These are phyloP conservation scores for Ornithoptera priamus DNA, from an alignment of 2,888 invertebrate genomes.

Conservation along the genomic window DNA sequence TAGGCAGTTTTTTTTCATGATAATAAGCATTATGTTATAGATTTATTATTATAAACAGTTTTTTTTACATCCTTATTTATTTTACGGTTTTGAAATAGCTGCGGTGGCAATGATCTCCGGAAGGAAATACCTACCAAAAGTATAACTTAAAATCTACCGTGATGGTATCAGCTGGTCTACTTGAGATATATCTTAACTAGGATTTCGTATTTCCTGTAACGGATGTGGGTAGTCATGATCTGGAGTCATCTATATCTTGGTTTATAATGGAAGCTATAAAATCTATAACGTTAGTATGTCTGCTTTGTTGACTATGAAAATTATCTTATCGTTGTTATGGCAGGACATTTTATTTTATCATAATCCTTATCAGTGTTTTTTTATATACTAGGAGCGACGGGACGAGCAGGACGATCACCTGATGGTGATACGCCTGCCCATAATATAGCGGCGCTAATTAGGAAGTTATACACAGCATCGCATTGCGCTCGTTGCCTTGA, in stretches of 20 bases:
- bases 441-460: no score
- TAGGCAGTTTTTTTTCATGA: neutral
- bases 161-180: no score
- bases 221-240: neutral
- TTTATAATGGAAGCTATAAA: neutral
- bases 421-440: no score
- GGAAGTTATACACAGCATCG: no score
- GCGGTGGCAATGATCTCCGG: no score
- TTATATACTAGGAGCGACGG: no score
- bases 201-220: neutral
- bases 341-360: constrained; percentile 2
- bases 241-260: neutral
- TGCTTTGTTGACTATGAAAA: constrained; percentile 9
- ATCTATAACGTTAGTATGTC: constrained; percentile 10
- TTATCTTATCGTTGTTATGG: constrained; percentile 9
- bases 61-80: neutral
- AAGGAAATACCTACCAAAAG: no score
- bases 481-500: no score
- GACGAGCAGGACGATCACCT: no score
- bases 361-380: neutral
- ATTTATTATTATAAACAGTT: neutral
- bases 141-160: no score
- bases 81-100: no score
- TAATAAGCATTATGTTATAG: neutral
- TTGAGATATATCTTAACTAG: no score